Evolutionary conservation across 2,888 invertebrate genomes (phyloP).

Genomic region (Girardia tigrina): DNA sequence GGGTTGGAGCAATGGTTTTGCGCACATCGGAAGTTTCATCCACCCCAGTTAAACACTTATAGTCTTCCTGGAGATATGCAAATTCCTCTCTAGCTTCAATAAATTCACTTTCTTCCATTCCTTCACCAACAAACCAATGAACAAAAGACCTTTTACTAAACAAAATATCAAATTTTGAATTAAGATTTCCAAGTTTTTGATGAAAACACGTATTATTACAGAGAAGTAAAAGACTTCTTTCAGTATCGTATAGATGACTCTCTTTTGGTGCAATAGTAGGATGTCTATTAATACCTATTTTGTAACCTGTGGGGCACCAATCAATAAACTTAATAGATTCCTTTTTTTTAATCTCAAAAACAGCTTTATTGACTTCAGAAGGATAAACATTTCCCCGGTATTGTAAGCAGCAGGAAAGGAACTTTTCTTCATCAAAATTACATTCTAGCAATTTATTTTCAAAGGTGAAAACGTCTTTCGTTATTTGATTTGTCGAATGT

Average conservation of each 20-base stretch:
- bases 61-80: neutral
- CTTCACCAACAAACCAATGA: conserved; percentile 40
- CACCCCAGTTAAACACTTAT: too few relatives aligned
- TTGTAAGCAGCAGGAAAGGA: conserved; percentile 36
- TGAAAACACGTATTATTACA: conserved; percentile 64
- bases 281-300: conserved; percentile 67
- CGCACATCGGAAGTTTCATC: too few relatives aligned
- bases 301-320: conserved; percentile 36
- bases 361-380: conserved; percentile 39
- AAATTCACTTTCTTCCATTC: conserved; percentile 40
- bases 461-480: neutral
- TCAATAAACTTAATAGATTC: conserved; percentile 32
- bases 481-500: neutral
- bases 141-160: conserved; percentile 39
- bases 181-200: conserved; percentile 38
- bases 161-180: conserved; percentile 41
- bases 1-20: too few relatives aligned
- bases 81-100: conserved; percentile 53
- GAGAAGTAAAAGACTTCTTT: conserved; percentile 66
- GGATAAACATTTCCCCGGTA: conserved; percentile 38
- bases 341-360: conserved; percentile 10
- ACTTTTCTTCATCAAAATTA: conserved; percentile 24
- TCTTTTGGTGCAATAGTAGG: conserved; percentile 44
- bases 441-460: neutral
- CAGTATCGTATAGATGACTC: conserved; percentile 53